Conservation (phyloP, 2,888 invertebrate genomes). For the Eupithecia tripunctaria region DNA sequence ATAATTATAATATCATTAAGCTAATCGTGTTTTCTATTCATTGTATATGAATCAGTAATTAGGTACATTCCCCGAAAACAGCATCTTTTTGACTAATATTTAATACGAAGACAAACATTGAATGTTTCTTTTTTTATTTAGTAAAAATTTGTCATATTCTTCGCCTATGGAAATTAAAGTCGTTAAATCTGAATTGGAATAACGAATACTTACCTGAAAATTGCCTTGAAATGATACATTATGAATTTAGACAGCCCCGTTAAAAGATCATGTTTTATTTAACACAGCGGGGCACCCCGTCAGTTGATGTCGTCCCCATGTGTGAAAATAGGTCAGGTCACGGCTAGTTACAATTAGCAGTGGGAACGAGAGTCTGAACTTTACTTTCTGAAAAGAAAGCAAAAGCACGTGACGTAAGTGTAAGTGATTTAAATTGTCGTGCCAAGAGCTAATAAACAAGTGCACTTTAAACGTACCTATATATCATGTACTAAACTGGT, state of each 20-base stretch:
- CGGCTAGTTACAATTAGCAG: constrained; percentile 34
- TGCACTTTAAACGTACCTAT: background rate
- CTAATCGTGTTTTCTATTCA: no score
- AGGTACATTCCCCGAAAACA: background rate
- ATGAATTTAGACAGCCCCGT: constrained; percentile 7
- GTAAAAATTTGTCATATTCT: background rate
- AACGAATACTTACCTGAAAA: background rate
- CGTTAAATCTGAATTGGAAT: background rate
- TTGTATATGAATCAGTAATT: background rate
- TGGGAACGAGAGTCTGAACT: constrained; percentile 28
- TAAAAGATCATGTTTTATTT: constrained; percentile 18
- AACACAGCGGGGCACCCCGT: constrained; percentile 8
- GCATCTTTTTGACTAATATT: background rate
- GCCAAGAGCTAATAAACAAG: constrained; percentile 33
- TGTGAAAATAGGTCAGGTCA: constrained; percentile 38
- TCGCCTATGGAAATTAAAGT: background rate
- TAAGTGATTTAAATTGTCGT: constrained; percentile 39
- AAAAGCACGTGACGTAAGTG: constrained; percentile 31
- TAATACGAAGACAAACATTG: background rate
- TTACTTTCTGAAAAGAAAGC: constrained; percentile 29
- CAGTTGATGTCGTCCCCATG: constrained; percentile 16
- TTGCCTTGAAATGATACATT: background rate
- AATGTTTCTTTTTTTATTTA: background rate
- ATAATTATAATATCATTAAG: no score
- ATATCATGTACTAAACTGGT: background rate